These are phyloP conservation scores for Ceyx erithaca DNA, from an alignment of 2,797 vertebrate species.

Conservation along the genomic window DNA sequence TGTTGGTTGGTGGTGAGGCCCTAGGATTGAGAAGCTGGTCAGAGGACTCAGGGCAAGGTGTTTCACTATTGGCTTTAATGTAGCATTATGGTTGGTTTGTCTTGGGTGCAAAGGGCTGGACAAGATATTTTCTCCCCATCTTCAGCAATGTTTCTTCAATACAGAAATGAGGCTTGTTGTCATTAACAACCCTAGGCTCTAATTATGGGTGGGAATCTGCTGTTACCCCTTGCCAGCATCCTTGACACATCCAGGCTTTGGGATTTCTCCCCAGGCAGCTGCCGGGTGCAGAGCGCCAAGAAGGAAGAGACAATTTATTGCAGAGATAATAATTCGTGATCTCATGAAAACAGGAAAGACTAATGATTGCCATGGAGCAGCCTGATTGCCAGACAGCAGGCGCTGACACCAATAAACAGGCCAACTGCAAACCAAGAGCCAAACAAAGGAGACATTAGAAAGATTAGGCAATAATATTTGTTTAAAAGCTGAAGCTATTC, in stretches of 20 bases:
- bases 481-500: slow-evolving; percentile 19
- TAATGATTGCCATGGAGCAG: slow-evolving; percentile 21
- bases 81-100: background rate
- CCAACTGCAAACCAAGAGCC: background rate
- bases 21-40: background rate
- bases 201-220: background rate
- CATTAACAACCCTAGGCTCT: background rate
- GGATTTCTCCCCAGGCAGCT: background rate
- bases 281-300: background rate
- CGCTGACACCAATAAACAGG: background rate
- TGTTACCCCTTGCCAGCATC: background rate
- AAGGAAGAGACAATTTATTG: slow-evolving; percentile 11
- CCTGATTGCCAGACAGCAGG: slow-evolving; percentile 35
- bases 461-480: slow-evolving; percentile 33
- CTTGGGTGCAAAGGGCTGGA: background rate
- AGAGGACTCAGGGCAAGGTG: background rate
- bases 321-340: slow-evolving; percentile 59
- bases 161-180: background rate
- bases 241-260: background rate
- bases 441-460: background rate
- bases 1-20: background rate
- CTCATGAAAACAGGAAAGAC: slow-evolving; percentile 58
- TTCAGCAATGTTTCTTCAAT: background rate
- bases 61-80: background rate
- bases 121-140: background rate